Percentiles rank a stretch among this genome's conserved stretches.
phyloP scores from a whole-genome alignment of 2,888 invertebrate species.

The Caenorhabditis becei region DNA sequence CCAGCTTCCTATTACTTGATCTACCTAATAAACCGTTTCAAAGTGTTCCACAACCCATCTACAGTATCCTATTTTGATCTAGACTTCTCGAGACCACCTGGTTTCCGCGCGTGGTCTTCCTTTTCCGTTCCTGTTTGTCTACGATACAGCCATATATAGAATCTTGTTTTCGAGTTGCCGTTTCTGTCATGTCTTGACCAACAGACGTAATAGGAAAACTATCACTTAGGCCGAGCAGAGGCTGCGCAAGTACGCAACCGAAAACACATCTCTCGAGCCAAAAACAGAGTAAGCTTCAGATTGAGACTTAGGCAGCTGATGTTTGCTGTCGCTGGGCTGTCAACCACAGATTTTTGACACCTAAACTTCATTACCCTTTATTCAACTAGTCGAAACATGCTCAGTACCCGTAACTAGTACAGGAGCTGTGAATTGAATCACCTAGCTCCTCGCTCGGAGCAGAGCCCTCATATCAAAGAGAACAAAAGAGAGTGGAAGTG shows the following conservation, averaged over 20 bases:
- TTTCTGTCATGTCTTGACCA: slow-evolving; percentile 18
- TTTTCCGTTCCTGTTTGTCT: slow-evolving; percentile 19
- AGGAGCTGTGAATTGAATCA: background rate
- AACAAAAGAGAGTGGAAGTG: slow-evolving; percentile 14
- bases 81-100: slow-evolving; percentile 2
- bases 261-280: slow-evolving; percentile 6
- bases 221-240: slow-evolving; percentile 19
- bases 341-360: background rate
- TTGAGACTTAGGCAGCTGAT: slow-evolving; percentile 24
- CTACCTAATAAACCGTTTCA: background rate
- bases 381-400: background rate
- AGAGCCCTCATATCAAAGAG: background rate
- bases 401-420: background rate
- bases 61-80: slow-evolving; percentile 25
- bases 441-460: background rate
- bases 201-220: slow-evolving; percentile 27
- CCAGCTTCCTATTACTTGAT: background rate
- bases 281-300: slow-evolving; percentile 2
- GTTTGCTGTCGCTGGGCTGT: slow-evolving; percentile 14
- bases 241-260: slow-evolving; percentile 9
- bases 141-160: slow-evolving; percentile 16
- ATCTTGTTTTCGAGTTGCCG: slow-evolving; percentile 35
- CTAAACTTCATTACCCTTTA: slow-evolving; percentile 10
- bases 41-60: background rate
- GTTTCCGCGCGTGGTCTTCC: slow-evolving; percentile 17